phyloP scores from a whole-genome alignment of 2,113 vertebrate species.

The Pelecanus crispus region DNA sequence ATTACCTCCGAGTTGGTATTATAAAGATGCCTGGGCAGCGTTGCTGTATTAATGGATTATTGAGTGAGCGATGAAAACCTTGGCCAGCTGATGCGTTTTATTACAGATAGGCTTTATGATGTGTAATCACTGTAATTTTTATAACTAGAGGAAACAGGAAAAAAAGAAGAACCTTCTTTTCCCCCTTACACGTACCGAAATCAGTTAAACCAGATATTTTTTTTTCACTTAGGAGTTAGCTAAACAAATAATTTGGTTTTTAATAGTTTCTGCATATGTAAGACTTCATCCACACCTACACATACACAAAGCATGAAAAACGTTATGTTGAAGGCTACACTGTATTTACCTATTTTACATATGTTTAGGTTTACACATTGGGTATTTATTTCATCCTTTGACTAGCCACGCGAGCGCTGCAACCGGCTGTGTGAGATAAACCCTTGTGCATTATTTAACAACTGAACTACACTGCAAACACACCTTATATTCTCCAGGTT shows the following conservation, averaged over 20 bases:
- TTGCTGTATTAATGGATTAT: conserved; percentile 90
- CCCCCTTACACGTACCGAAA: conserved; percentile 30
- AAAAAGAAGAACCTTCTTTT: conserved; percentile 67
- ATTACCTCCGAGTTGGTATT: conserved; percentile 89
- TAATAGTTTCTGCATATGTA: background rate
- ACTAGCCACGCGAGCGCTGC: background rate
- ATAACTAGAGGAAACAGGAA: conserved; percentile 80
- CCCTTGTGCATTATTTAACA: conserved; percentile 53
- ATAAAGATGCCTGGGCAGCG: conserved; percentile 86
- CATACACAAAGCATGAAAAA: background rate
- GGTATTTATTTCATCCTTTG: conserved; percentile 28
- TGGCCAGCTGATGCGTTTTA: conserved; percentile 89
- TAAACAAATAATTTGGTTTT: conserved; percentile 9
- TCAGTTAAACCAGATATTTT: conserved; percentile 65
- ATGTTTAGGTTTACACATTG: background rate
- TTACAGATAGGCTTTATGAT: conserved; percentile 88
- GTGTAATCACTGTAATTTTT: conserved; percentile 88
- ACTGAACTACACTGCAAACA: conserved; percentile 33
- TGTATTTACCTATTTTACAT: background rate
- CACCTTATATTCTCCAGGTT: conserved; percentile 41
- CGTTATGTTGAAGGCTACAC: background rate
- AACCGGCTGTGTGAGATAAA: conserved; percentile 55
- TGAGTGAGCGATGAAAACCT: conserved; percentile 88
- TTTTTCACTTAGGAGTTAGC: conserved; percentile 45
- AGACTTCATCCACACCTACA: background rate